Percentiles rank a stretch among this genome's conserved stretches.
phyloP scores from a whole-genome alignment of 1,140 invertebrate genomes.

The Camponotus pennsylvanicus region DNA sequence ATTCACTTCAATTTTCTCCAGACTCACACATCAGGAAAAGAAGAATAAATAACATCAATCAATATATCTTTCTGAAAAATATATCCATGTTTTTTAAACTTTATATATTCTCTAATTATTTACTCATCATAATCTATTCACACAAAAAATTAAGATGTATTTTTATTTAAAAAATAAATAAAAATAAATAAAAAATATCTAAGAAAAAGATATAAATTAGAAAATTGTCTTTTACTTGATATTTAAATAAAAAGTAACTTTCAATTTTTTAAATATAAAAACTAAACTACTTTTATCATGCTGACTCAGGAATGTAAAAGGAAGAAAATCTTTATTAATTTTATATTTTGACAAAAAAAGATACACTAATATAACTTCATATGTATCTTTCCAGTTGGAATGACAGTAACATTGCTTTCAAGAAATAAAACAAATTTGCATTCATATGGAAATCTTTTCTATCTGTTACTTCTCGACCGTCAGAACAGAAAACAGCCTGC shows the following conservation, averaged over 20 bases:
- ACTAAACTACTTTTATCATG: background rate
- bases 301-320: no score
- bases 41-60: background rate
- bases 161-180: background rate
- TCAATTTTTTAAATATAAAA: background rate
- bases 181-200: no score
- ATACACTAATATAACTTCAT: background rate
- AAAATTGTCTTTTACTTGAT: background rate
- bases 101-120: conserved; percentile 3
- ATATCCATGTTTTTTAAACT: background rate
- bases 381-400: background rate
- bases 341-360: no score
- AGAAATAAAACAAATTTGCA: background rate
- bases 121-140: background rate
- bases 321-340: no score
- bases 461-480: background rate
- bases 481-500: background rate
- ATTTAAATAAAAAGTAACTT: no score
- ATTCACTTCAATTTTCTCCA: conserved; percentile 1
- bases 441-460: background rate
- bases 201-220: background rate
- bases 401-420: background rate
- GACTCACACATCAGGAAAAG: background rate
- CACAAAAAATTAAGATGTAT: background rate
- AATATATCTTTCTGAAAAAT: background rate